These are phyloP conservation scores for Trididemnum miniatum DNA, from an alignment of 23 tunicate species.

Conservation along the genomic window DNA sequence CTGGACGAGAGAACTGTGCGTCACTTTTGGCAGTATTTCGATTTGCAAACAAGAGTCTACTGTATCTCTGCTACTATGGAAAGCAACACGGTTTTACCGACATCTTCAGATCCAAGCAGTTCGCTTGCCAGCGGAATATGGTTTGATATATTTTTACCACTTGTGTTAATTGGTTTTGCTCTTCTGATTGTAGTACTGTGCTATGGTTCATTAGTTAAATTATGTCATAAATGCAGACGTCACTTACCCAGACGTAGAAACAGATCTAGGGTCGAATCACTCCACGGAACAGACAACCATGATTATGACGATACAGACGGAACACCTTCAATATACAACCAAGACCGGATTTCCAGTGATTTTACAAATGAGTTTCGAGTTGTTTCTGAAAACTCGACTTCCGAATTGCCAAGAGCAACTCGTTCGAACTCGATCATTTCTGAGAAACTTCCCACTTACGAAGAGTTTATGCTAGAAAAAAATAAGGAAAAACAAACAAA, in stretches of 20 bases:
- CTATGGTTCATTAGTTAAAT: neutral
- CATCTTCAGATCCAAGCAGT: too few relatives aligned
- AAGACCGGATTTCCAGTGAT: neutral
- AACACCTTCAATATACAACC: neutral
- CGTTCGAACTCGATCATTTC: neutral
- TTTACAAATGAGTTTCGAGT: neutral
- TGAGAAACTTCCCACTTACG: slow-evolving; percentile 11
- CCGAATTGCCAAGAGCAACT: too few relatives aligned
- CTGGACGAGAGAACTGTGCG: too few relatives aligned
- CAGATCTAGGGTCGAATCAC: neutral
- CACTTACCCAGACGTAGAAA: neutral
- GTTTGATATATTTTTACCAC: slow-evolving; percentile 1
- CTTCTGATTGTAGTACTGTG: neutral
- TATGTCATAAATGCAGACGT: neutral
- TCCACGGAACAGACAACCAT: too few relatives aligned
- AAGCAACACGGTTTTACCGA: too few relatives aligned
- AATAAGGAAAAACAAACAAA: neutral
- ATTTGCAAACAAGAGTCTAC: too few relatives aligned
- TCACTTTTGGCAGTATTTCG: too few relatives aligned
- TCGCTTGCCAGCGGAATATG: neutral
- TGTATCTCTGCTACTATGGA: too few relatives aligned
- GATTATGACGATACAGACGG: too few relatives aligned
- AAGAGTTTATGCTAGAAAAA: neutral
- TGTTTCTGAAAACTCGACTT: too few relatives aligned
- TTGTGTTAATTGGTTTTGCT: neutral